These are phyloP conservation scores for Macaria liturata DNA, from an alignment of 2,888 invertebrate species.

Conservation along the genomic window DNA sequence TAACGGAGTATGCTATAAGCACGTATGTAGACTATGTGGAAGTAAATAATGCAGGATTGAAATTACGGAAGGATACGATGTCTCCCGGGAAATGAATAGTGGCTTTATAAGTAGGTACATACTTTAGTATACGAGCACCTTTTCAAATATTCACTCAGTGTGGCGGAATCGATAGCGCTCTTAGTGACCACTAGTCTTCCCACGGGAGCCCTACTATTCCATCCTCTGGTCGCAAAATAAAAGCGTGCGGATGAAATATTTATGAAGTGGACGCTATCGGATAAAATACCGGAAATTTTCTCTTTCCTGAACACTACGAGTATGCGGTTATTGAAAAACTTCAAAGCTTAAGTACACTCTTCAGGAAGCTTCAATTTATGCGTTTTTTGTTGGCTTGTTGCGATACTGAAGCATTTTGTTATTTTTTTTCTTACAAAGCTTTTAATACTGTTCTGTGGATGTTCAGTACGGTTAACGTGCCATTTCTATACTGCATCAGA, in stretches of 20 bases:
- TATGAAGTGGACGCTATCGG: constrained; percentile 30
- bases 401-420: no score
- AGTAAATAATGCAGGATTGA: no score
- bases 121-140: constrained; percentile 14
- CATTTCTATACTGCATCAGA: no score
- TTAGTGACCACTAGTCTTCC: constrained; percentile 31
- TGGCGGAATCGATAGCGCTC: constrained; percentile 28
- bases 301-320: constrained; percentile 13
- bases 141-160: constrained; percentile 27
- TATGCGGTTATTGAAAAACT: constrained; percentile 27
- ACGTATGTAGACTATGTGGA: background rate
- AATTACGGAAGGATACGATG: background rate
- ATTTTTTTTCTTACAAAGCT: no score
- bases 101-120: background rate
- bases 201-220: constrained; percentile 28
- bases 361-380: no score
- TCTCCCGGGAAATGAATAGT: constrained; percentile 1
- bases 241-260: constrained; percentile 32
- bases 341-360: background rate
- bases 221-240: constrained; percentile 27
- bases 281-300: constrained; percentile 25
- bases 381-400: no score
- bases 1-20: background rate
- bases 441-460: no score
- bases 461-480: no score